phyloP scores from a whole-genome alignment of 37 sponge, comb jelly and placozoan genomes.

The Beroe ovata region DNA sequence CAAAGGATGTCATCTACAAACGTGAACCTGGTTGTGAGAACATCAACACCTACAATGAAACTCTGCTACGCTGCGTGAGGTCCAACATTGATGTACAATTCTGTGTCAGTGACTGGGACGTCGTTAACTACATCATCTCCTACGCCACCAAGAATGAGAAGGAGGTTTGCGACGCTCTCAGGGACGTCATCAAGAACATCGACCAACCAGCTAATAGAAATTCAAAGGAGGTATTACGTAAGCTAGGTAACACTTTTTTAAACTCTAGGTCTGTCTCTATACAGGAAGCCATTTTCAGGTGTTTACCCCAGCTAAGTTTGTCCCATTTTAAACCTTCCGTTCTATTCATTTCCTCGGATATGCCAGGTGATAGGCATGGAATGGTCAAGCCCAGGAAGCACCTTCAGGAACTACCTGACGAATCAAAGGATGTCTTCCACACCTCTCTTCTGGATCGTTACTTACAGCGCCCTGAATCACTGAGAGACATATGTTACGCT shows the following conservation, averaged over 20 bases:
- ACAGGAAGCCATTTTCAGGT: not conserved
- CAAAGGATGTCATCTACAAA: not conserved
- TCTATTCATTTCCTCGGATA: not conserved
- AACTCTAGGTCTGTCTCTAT: not conserved
- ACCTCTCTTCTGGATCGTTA: not conserved
- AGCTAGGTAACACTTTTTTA: slow-evolving; percentile 1
- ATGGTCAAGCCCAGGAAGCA: not conserved
- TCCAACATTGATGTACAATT: slow-evolving; percentile 13
- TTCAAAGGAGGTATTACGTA: not conserved
- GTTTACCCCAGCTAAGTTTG: not conserved
- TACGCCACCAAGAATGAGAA: slow-evolving; percentile 21
- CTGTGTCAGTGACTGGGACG: not conserved
- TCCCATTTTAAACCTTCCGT: not conserved
- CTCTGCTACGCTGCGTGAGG: not conserved
- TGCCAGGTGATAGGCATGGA: not conserved
- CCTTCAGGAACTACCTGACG: not conserved
- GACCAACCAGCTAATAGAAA: not conserved
- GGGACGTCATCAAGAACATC: not conserved
- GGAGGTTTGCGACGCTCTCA: not conserved
- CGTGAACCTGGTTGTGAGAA: not conserved
- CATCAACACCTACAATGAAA: not conserved
- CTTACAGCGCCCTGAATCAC: not conserved
- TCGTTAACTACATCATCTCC: not conserved
- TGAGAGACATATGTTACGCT: not conserved
- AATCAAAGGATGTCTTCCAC: not conserved